Evolutionary conservation across 2,888 invertebrate genomes (phyloP).

Genomic region (Idaea aversata): DNA sequence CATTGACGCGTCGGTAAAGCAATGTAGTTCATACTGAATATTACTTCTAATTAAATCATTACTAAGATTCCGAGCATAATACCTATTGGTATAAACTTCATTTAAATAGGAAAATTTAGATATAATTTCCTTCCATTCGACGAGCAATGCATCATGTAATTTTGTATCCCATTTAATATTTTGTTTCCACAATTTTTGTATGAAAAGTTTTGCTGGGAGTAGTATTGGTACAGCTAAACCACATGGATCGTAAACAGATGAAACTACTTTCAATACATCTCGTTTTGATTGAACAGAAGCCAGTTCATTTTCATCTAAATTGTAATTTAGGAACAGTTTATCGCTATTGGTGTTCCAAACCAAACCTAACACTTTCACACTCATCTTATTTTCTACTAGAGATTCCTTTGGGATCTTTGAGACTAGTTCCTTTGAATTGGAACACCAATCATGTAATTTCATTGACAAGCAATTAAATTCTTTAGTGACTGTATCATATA

Average conservation of each 20-base stretch:
- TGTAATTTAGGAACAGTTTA: not conserved
- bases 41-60: not conserved
- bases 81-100: not conserved
- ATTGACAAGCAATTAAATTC: constrained; percentile 15
- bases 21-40: constrained; percentile 8
- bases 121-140: not conserved
- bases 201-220: constrained; percentile 16
- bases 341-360: not conserved
- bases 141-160: not conserved
- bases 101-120: not conserved
- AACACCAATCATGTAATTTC: constrained; percentile 19
- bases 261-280: not conserved
- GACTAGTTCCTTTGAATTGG: constrained; percentile 12
- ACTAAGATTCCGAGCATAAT: not conserved
- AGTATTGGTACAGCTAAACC: constrained; percentile 13
- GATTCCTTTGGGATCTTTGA: not conserved
- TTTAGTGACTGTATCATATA: constrained; percentile 8
- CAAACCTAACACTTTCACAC: not conserved
- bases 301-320: not conserved
- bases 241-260: constrained; percentile 23
- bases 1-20: constrained; percentile 3
- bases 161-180: constrained; percentile 16
- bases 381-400: not conserved
- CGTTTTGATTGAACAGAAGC: not conserved
- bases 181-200: constrained; percentile 12